phyloP scores from a whole-genome alignment of 35 echinoderm and acorn worm species.

The Apostichopus parvimensis region DNA sequence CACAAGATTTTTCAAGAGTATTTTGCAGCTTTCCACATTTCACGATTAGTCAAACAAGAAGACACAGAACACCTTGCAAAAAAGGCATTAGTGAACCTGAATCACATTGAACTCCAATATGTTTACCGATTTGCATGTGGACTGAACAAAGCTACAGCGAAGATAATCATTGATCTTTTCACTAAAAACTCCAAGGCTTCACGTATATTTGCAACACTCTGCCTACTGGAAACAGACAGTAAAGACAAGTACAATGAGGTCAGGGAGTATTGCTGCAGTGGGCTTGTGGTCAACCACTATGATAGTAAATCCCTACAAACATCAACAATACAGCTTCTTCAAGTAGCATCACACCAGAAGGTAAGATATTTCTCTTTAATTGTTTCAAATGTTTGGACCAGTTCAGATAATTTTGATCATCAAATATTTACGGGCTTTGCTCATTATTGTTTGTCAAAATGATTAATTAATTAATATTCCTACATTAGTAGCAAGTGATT shows the following conservation, averaged over 20 bases:
- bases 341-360: not conserved
- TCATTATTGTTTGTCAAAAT: too few relatives aligned
- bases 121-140: slow-evolving; percentile 9
- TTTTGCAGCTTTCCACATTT: not conserved
- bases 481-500: too few relatives aligned
- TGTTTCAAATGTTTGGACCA: too few relatives aligned
- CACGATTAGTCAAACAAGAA: not conserved
- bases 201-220: not conserved
- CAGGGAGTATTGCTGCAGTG: not conserved
- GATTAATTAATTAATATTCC: too few relatives aligned
- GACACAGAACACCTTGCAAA: not conserved
- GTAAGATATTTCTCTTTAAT: not conserved
- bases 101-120: not conserved
- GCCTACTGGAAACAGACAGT: not conserved
- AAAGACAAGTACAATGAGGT: not conserved
- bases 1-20: slow-evolving; percentile 17
- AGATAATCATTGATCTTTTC: not conserved
- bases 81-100: not conserved
- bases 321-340: not conserved
- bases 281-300: not conserved
- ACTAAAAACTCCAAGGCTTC: not conserved
- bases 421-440: too few relatives aligned
- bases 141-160: not conserved
- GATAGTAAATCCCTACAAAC: not conserved
- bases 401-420: too few relatives aligned